Percentiles rank a stretch among this genome's conserved stretches.
Conservation (phyloP, 2,113 vertebrate genomes). For the Terrapene triunguis region DNA sequence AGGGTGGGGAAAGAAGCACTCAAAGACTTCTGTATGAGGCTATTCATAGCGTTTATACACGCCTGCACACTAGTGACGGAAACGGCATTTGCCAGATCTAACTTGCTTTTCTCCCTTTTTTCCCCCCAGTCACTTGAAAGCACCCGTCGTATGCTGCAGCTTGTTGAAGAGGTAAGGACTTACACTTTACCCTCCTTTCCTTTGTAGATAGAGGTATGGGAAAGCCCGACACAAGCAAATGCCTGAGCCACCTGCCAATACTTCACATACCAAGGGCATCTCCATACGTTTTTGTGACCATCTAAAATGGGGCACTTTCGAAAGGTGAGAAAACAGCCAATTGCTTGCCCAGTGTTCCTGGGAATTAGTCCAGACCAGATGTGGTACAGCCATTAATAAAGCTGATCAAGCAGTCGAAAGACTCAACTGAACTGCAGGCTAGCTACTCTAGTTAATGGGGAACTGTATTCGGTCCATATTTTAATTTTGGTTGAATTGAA, state of each 20-base stretch:
- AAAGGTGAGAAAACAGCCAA: not conserved
- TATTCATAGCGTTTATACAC: not conserved
- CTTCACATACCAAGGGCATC: not conserved
- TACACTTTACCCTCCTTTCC: not conserved
- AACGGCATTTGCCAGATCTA: not conserved
- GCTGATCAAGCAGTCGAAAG: not conserved
- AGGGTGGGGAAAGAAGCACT: not conserved
- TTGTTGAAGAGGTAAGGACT: slow-evolving; percentile 97
- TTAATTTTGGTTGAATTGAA: not conserved
- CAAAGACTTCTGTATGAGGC: not conserved
- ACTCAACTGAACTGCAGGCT: not conserved
- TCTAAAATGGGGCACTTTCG: not conserved
- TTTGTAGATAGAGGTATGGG: not conserved
- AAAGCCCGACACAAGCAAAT: not conserved
- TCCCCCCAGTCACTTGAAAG: slow-evolving; percentile 97
- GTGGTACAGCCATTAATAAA: not conserved
- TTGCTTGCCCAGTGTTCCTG: not conserved
- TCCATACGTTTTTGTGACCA: not conserved
- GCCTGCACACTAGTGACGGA: not conserved
- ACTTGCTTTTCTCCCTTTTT: slow-evolving; percentile 26
- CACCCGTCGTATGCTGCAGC: slow-evolving; percentile 98
- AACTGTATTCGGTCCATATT: not conserved
- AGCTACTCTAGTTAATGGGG: not conserved
- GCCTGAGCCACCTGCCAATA: not conserved
- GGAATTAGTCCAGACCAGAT: not conserved